Conservation (phyloP, 1,140 invertebrate genomes). For the Aphis gossypii region DNA sequence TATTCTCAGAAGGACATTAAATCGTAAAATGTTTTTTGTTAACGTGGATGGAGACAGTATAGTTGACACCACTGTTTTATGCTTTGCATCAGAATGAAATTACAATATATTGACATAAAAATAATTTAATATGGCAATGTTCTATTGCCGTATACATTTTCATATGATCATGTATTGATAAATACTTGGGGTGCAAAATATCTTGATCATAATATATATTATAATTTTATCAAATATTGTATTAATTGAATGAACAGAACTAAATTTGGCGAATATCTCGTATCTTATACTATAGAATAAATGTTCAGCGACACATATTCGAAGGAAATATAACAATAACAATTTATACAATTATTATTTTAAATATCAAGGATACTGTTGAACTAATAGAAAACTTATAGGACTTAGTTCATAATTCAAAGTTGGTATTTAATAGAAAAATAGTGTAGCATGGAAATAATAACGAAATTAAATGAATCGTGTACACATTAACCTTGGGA, state of each 20-base stretch:
- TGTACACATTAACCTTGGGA: constrained; percentile 11
- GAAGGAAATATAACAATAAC: neutral
- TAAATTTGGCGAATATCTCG: neutral
- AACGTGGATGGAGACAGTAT: neutral
- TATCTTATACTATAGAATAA: neutral
- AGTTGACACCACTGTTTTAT: neutral
- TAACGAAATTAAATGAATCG: constrained; percentile 16
- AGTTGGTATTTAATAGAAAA: neutral
- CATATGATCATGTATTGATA: neutral
- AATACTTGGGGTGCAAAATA: neutral
- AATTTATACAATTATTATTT: neutral
- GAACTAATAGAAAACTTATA: neutral
- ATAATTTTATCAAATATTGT: neutral
- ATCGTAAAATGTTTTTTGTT: neutral
- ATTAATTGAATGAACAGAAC: neutral
- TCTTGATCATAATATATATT: neutral
- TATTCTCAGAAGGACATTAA: neutral
- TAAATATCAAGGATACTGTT: neutral
- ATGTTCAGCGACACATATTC: neutral
- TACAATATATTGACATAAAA: neutral
- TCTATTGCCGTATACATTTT: neutral
- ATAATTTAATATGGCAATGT: neutral
- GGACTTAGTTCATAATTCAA: neutral
- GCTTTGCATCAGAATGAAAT: neutral
- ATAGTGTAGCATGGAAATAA: neutral